Evolutionary conservation across 1,140 invertebrate genomes (phyloP).

Genomic region (Apocrypta bakeri): DNA sequence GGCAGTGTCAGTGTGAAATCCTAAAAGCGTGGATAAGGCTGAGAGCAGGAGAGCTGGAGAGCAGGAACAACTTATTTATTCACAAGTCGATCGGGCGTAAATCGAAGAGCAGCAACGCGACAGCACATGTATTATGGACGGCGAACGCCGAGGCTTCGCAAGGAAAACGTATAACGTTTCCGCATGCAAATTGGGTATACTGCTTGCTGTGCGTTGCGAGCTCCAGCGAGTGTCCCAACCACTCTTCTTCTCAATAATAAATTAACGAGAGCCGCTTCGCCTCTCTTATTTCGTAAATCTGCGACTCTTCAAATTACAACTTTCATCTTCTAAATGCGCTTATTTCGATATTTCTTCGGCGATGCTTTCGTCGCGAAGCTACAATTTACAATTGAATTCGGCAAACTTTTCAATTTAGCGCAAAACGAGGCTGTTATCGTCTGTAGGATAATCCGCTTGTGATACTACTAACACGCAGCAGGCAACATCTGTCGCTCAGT

Average conservation of each 20-base stretch:
- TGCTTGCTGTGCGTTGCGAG: no score
- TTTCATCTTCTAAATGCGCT: no score
- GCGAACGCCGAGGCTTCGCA: constrained; percentile 54
- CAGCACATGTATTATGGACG: constrained; percentile 64
- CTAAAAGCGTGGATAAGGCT: constrained; percentile 4
- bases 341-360: no score
- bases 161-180: constrained; percentile 60
- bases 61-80: constrained; percentile 17
- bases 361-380: no score
- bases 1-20: no score
- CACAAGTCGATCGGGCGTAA: not conserved
- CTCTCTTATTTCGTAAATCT: no score
- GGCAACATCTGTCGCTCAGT: constrained; percentile 63
- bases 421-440: no score
- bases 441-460: not conserved
- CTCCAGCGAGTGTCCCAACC: not conserved
- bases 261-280: constrained; percentile 2
- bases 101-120: not conserved
- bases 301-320: no score
- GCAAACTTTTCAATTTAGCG: no score
- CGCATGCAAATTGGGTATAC: constrained; percentile 64
- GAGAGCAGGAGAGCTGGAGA: not conserved
- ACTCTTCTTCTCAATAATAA: constrained; percentile 42
- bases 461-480: constrained; percentile 48
- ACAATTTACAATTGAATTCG: no score